These are phyloP conservation scores for Cephus sareptanus DNA, from an alignment of 2,888 invertebrate species.

Conservation along the genomic window DNA sequence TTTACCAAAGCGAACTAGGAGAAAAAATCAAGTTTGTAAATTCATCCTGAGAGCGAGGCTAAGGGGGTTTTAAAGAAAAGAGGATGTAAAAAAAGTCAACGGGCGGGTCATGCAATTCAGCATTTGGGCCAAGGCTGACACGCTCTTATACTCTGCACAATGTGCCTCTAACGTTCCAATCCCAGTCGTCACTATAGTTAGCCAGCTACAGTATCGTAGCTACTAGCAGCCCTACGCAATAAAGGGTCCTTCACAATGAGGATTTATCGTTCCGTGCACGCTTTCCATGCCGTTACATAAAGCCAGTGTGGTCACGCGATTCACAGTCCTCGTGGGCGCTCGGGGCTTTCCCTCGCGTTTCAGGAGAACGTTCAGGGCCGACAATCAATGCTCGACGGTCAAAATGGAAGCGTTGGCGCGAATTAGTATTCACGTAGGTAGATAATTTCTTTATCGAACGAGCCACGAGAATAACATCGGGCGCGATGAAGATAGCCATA, in stretches of 20 bases:
- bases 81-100: background rate
- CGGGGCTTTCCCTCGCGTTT: background rate
- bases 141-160: constrained; percentile 1
- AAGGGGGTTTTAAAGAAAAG: background rate
- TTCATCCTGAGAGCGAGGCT: background rate
- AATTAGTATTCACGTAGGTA: background rate
- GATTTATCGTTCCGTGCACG: constrained; percentile 2
- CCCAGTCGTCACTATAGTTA: background rate
- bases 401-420: background rate
- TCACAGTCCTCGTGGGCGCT: background rate
- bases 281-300: background rate
- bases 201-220: background rate
- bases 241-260: background rate
- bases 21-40: background rate
- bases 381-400: background rate
- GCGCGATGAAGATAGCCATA: background rate
- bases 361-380: background rate
- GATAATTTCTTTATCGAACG: background rate
- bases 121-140: constrained; percentile 2
- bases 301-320: background rate
- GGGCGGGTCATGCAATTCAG: background rate
- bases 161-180: background rate
- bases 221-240: background rate
- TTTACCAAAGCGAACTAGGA: background rate
- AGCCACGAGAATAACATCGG: background rate